Evolutionary conservation across 1,140 invertebrate species (phyloP), one percentile per base, ranked within the genome.

Genomic region (Phthorimaea operculella): DNA sequence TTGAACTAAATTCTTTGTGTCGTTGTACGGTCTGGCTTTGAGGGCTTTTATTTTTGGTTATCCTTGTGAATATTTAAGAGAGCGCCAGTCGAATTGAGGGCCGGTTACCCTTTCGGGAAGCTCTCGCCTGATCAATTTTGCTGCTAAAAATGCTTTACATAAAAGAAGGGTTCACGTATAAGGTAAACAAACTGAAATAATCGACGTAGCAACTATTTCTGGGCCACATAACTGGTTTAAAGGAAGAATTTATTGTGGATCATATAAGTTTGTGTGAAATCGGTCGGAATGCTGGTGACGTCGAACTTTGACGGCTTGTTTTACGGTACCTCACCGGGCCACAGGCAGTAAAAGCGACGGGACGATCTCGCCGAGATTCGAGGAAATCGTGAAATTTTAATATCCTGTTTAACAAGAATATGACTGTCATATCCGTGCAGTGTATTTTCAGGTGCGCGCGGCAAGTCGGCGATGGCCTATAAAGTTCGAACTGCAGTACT

Each of bases 1-100:
- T 72, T 63, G 54, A 62, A 55, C 58, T 54, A 44, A 55, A 57
- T 67, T 61, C 65, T 71, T 71, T 63, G 63, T 58, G 63, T 60
- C 53, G 54, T 52, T 50, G 49, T 21, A 12, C 52, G 52, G 51
- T 56, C 53, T 56, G 17, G 39, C 33, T 56, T 52, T 54, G 34
- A 36, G 21, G 50, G 48, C 47, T 62, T 55, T 16, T 47, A 47
- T 52, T 57, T 55, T 60, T 51, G 39, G 51, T 50, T 58, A 33
- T 54, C 51, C 34, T 57, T 59, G 33, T 54, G 52, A 61, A 64
- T 57, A 64, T 52, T 56, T 64, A 57, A 57, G 52, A 57, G 18
- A 34, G 34, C 47, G 39, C 56, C 11, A 47, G 15, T 47, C 11
- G 16, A 47, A 47, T 47, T 47, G 44, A 39, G 10, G 36, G 36